Conservation (phyloP, 2,888 invertebrate genomes). For the Drosophila eohydei region DNA sequence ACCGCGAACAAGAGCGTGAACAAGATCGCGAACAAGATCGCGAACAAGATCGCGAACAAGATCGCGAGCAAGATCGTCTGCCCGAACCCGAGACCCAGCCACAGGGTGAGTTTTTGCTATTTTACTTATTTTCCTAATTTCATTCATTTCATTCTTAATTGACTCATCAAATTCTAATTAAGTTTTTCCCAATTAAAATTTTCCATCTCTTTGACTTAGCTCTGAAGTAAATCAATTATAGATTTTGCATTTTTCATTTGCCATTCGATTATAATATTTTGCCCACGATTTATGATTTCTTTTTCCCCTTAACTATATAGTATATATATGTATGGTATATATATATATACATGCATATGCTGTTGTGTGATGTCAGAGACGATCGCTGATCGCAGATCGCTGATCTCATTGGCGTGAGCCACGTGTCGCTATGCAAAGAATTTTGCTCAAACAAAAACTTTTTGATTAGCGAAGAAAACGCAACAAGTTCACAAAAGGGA, state of each 20-base stretch:
- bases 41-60: slow-evolving; percentile 7
- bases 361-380: slow-evolving; percentile 37
- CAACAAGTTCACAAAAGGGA: neutral
- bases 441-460: slow-evolving; percentile 6
- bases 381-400: slow-evolving; percentile 44
- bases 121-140: slow-evolving; percentile 10
- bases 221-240: slow-evolving; percentile 4
- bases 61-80: slow-evolving; percentile 10
- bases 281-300: slow-evolving; percentile 6
- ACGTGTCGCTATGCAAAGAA: slow-evolving; percentile 13
- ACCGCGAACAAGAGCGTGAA: slow-evolving; percentile 13
- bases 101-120: slow-evolving; percentile 25
- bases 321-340: neutral
- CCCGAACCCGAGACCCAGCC: neutral
- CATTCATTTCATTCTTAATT: slow-evolving; percentile 17
- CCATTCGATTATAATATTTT: slow-evolving; percentile 17
- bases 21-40: slow-evolving; percentile 17
- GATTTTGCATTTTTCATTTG: neutral
- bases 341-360: neutral
- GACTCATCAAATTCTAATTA: slow-evolving; percentile 12
- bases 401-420: slow-evolving; percentile 51
- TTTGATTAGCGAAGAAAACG: neutral
- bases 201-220: neutral
- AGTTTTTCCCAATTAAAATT: neutral
- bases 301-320: slow-evolving; percentile 3